Base-by-base conservation (phyloP, 2,888 invertebrate genomes). In the Metalampra italica region DNA sequence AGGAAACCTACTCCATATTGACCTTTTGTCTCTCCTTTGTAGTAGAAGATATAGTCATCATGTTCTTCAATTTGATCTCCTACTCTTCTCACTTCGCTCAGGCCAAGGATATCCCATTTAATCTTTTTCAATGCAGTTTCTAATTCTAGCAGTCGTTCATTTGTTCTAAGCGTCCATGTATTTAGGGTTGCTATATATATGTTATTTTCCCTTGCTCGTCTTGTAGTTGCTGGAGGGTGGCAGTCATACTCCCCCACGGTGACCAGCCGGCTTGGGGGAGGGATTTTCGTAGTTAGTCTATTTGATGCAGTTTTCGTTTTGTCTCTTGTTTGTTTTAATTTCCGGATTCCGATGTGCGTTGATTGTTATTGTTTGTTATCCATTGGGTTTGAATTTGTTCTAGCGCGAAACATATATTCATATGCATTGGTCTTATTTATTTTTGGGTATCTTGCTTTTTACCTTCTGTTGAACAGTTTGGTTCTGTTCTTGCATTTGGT, bases 1-100 rank as follows among this genome's bases (percentile, higher is more conserved):
- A 60, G 12, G 13, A 57, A 63, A 4, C 62, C 62, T 2, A 62
- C 58, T 12, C 60, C 59, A 40, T 59, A 51, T 38, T 38, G 49
- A 7, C 57, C 59, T 9, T 42, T 45, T 4, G 45, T 56, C 15
- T 52, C 44, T 8, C 53, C 43, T 43, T 46, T 54, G 34, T 59
- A 51, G 34, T 15, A 59, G 1, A 64, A 11, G 3, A 64, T 59
- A 37, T 53, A 60, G 12, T 64, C 51, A 1, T 50, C 12, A 30
- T 59, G 49, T 51, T 62, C 59, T 54, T 52, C 50, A 22, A 59
- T 60, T 13, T 15, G 15, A 38, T 56, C 46, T 1, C 57, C 57
- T 41, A 46, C 43, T 54, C 55, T 51, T 53, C 58, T 56, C 14
- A 46, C 51, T 48, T 59, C 62, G 2, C 49, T 42, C 22, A 62